Evolutionary conservation across 2,888 invertebrate genomes (phyloP), one percentile per base, ranked within the genome.

Genomic region (Parnassius orleans): DNA sequence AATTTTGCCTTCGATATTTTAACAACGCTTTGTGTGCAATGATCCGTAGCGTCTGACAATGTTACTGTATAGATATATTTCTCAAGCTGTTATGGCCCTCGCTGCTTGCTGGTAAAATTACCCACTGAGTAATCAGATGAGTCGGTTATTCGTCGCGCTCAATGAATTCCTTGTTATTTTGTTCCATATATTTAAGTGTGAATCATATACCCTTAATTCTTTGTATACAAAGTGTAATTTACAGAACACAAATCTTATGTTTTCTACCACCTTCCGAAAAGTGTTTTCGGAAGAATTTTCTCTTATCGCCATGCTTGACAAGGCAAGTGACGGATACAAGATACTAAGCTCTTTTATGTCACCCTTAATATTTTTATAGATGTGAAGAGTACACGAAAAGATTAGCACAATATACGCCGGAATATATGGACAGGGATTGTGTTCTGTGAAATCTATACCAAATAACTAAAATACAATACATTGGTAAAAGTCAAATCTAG

Each of bases 91-190:
- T 75, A 68, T 47, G 63, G 77, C 80, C 75, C 75, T 73, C 71
- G 61, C 57, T 74, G 71, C 73, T 74, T 69, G 73, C 76, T 74
- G 78, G 84, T 85, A 72, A 84, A 89, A 88, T 88, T 87, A 86
- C 81, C 79, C 80, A 77, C 78, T 87, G 88, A 89, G 84, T 86
- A 89, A 89, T 84, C 83, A 81, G 78, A 76, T 84, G 86, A 86
- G 83, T 86, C 81, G 78, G 78, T 75, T 74, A 68, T 75, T 79
- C 81, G 86, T 81, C 76, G 78, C 84, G 81, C 77, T 82, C 72
- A 70, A 81, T 82, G 83, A 81, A 77, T 84, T 79, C 76, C 53
- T 48, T 15, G 56, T 43, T 42, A 79, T 81, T 86, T 86, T 84
- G 72, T 75, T 74, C 72, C 33, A 63, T 59, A 42, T 55, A 42